phyloP scores from a whole-genome alignment of 2,113 vertebrate species.

The Sinocyclocheilus rhinocerous region DNA sequence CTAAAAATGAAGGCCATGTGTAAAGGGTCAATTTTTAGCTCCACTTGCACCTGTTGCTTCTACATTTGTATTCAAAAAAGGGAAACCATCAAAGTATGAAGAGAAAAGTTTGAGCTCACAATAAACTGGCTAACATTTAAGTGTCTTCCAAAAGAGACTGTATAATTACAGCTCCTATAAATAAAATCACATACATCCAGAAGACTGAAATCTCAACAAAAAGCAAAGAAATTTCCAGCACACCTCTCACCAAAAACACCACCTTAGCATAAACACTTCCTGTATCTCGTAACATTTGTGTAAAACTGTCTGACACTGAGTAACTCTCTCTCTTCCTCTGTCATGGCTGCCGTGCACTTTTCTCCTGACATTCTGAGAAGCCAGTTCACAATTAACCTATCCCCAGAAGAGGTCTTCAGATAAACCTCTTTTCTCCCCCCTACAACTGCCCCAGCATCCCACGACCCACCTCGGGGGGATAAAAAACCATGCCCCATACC shows the following conservation, averaged over 20 bases:
- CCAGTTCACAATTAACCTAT: conserved; percentile 9
- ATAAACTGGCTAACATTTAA: neutral
- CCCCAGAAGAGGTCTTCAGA: conserved; percentile 45
- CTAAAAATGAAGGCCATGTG: neutral
- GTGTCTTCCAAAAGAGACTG: too few species aligned
- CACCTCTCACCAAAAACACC: neutral
- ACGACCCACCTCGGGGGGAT: conserved; percentile 30
- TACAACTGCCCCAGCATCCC: conserved; percentile 17
- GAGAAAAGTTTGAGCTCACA: neutral
- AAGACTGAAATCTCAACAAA: conserved; percentile 18
- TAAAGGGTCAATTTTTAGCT: neutral
- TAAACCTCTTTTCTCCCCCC: conserved; percentile 22
- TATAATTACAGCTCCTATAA: neutral
- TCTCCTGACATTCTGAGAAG: conserved; percentile 32
- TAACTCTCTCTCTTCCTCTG: neutral
- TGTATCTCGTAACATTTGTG: neutral
- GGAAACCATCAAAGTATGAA: neutral
- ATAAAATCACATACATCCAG: neutral
- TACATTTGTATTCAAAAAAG: neutral
- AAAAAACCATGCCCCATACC: conserved; percentile 52
- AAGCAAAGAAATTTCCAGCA: neutral
- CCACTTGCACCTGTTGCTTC: conserved; percentile 14
- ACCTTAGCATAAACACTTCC: neutral
- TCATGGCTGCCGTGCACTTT: conserved; percentile 30
- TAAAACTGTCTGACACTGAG: conserved; percentile 3